Conservation (phyloP, 2,888 invertebrate species). For the Limnephilus rhombicus region DNA sequence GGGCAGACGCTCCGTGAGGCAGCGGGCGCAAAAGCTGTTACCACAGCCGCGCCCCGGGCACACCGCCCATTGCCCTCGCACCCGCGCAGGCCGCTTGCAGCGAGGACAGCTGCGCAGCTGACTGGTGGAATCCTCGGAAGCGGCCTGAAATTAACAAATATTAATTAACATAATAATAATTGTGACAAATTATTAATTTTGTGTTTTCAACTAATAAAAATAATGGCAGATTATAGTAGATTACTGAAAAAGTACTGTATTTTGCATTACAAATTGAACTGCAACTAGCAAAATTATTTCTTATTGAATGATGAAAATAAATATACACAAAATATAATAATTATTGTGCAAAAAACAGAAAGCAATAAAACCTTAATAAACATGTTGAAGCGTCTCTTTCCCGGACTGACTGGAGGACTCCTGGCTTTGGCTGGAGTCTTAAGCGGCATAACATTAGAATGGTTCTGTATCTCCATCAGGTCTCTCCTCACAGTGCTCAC, state of each 20-base stretch:
- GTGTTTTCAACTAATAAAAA: too few relatives aligned
- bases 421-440: slow-evolving; percentile 18
- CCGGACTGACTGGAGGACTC: slow-evolving; percentile 64
- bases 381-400: slow-evolving; percentile 52
- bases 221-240: too few relatives aligned
- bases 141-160: slow-evolving; percentile 69
- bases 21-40: slow-evolving; percentile 77
- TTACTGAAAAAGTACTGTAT: neutral
- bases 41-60: slow-evolving; percentile 76
- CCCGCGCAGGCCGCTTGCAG: slow-evolving; percentile 74
- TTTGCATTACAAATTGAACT: neutral
- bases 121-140: slow-evolving; percentile 72
- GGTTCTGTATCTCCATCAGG: slow-evolving; percentile 58
- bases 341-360: neutral
- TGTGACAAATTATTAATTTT: too few relatives aligned
- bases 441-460: slow-evolving; percentile 50
- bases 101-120: slow-evolving; percentile 73
- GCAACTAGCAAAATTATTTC: neutral
- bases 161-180: neutral
- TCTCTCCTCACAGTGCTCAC: slow-evolving; percentile 18
- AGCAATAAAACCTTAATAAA: slow-evolving; percentile 67
- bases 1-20: slow-evolving; percentile 73
- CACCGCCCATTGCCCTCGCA: slow-evolving; percentile 77
- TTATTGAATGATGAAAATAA: neutral
- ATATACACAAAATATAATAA: too few relatives aligned